A percentile compares a stretch with the other conserved stretches of the same genome.
phyloP scores from a whole-genome alignment of 2,113 vertebrate species.

The Pelecanus crispus region DNA sequence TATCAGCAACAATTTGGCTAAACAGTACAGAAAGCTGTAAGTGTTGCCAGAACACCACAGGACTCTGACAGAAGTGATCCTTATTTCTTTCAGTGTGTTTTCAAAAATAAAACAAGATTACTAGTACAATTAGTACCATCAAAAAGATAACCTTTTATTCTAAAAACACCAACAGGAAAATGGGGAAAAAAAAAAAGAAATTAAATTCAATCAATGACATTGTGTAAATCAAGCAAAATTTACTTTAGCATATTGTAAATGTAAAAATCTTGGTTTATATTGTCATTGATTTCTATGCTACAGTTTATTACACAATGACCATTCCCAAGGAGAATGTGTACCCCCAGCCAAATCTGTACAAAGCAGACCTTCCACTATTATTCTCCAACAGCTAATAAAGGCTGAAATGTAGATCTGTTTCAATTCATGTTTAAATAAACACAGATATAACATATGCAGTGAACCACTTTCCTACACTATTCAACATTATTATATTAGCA shows the following conservation, averaged over 20 bases:
- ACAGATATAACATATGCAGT: neutral
- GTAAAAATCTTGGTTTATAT: neutral
- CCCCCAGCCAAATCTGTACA: neutral
- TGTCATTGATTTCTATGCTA: neutral
- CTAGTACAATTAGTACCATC: neutral
- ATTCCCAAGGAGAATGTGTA: neutral
- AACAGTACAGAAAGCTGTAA: neutral
- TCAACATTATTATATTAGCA: neutral
- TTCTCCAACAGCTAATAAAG: neutral
- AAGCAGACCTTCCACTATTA: neutral
- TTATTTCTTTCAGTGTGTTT: neutral
- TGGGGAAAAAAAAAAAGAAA: neutral
- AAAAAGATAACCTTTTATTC: neutral
- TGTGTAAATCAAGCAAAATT: neutral
- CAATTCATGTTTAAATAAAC: neutral
- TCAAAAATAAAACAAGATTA: neutral
- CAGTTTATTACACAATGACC: neutral
- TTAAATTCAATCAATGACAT: neutral
- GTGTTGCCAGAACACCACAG: neutral
- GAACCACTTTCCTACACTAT: neutral
- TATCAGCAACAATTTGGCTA: neutral
- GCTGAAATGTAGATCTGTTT: slow-evolving; percentile 6
- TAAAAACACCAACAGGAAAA: neutral
- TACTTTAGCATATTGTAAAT: neutral
- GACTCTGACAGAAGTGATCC: neutral